These are phyloP conservation scores for Cyclopterus lumpus DNA, from an alignment of 2,797 vertebrate species.

Conservation along the genomic window DNA sequence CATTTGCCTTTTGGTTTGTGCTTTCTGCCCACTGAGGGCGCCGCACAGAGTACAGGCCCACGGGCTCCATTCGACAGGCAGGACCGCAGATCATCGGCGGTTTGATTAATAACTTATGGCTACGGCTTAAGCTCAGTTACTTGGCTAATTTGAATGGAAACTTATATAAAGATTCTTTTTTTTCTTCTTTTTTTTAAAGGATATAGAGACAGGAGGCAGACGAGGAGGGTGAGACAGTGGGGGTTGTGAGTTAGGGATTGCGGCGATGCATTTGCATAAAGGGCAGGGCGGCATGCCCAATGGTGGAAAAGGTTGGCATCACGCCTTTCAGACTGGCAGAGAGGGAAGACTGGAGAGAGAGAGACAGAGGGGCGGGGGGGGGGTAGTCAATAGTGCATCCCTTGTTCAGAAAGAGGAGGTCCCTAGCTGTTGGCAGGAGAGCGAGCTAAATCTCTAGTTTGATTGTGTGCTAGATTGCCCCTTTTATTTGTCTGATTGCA, in stretches of 20 bases:
- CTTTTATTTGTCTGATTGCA: conserved; percentile 87
- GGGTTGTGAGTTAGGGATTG: conserved; percentile 82
- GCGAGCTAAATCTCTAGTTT: conserved; percentile 84
- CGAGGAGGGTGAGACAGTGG: conserved; percentile 75
- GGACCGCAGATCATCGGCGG: conserved; percentile 20
- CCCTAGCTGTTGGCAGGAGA: conserved; percentile 83
- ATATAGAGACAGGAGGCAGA: conserved; percentile 66
- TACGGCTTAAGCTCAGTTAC: conserved; percentile 44
- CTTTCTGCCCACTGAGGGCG: conserved; percentile 50
- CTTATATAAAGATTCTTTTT: conserved; percentile 17
- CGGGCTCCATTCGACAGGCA: conserved; percentile 35
- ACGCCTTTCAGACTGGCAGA: conserved; percentile 86
- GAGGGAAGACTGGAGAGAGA: conserved; percentile 78
- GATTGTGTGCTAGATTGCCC: conserved; percentile 86
- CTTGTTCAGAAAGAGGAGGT: conserved; percentile 87
- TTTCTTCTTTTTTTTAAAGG: conserved; percentile 16
- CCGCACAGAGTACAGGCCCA: conserved; percentile 46
- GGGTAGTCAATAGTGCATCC: conserved; percentile 85
- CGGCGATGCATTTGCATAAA: conserved; percentile 87
- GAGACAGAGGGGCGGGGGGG: conserved; percentile 62
- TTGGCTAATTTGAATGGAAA: conserved; percentile 42
- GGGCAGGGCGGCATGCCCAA: conserved; percentile 87
- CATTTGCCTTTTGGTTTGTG: conserved; percentile 51
- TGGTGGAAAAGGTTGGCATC: conserved; percentile 87
- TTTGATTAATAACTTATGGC: conserved; percentile 48